Evolutionary conservation across 2,113 vertebrate species (phyloP).

Genomic region (Oryctolagus cuniculus): DNA sequence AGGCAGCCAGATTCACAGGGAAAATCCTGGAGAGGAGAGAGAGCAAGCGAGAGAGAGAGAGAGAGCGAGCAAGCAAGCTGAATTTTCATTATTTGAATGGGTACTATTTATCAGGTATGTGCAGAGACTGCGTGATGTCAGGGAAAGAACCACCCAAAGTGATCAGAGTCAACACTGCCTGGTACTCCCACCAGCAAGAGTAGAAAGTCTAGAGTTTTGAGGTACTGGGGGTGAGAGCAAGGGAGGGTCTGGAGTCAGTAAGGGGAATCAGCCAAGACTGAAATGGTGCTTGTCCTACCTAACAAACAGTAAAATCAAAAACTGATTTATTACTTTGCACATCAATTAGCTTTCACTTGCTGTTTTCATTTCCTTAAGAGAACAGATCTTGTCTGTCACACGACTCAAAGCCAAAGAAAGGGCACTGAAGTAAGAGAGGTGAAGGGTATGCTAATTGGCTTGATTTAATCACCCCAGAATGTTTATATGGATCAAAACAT

Average conservation of each 20-base stretch:
- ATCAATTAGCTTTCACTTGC: no score
- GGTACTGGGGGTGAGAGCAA: background rate
- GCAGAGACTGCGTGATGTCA: background rate
- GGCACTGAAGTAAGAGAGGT: no score
- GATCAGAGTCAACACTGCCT: background rate
- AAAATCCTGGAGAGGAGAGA: background rate
- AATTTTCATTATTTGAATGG: background rate
- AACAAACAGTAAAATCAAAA: slow-evolving; percentile 5
- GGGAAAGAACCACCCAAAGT: background rate
- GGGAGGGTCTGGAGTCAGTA: background rate
- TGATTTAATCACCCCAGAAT: no score
- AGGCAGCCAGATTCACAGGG: background rate
- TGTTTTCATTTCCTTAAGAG: no score
- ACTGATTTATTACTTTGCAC: no score
- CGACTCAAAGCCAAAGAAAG: no score
- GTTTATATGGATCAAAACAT: no score
- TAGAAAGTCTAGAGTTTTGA: background rate
- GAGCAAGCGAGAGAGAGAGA: no score
- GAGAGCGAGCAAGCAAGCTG: no score
- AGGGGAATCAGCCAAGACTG: background rate
- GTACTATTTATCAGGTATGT: background rate
- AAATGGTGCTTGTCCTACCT: background rate
- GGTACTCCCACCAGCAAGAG: background rate
- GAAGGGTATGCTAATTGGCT: no score
- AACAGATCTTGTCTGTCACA: no score